phyloP scores from a whole-genome alignment of 2,113 vertebrate species.

The Natator depressus region DNA sequence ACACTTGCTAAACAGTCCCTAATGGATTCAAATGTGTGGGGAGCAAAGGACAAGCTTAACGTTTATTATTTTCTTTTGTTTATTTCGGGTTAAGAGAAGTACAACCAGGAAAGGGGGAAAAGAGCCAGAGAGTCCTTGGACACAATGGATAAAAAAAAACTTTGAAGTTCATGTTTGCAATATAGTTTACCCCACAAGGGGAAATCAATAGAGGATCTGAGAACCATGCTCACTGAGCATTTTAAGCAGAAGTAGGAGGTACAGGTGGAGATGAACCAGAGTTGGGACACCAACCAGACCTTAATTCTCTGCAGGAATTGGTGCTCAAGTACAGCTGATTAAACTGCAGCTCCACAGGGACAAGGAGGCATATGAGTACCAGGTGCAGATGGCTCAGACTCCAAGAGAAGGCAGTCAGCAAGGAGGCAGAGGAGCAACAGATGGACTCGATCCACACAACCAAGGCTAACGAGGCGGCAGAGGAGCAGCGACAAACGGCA shows the following conservation, averaged over 20 bases:
- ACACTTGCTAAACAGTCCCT: background rate
- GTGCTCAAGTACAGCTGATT: background rate
- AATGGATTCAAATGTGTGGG: background rate
- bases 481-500: too few relatives aligned
- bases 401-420: too few relatives aligned
- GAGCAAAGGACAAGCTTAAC: background rate
- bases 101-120: background rate
- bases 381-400: too few relatives aligned
- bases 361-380: background rate
- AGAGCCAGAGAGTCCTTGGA: background rate
- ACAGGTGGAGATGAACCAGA: background rate
- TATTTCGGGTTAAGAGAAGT: background rate
- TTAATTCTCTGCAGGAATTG: background rate
- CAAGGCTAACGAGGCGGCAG: too few relatives aligned
- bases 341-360: background rate
- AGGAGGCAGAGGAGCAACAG: too few relatives aligned
- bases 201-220: background rate
- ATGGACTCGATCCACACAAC: too few relatives aligned
- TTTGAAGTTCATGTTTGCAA: background rate
- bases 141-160: background rate
- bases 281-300: background rate
- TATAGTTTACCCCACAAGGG: background rate
- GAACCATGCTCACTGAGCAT: background rate
- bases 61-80: background rate
- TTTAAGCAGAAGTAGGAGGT: background rate